Percentiles rank a stretch among this genome's conserved stretches.
phyloP scores from a whole-genome alignment of 2,113 vertebrate genomes.

The Tachuris rubrigastra region DNA sequence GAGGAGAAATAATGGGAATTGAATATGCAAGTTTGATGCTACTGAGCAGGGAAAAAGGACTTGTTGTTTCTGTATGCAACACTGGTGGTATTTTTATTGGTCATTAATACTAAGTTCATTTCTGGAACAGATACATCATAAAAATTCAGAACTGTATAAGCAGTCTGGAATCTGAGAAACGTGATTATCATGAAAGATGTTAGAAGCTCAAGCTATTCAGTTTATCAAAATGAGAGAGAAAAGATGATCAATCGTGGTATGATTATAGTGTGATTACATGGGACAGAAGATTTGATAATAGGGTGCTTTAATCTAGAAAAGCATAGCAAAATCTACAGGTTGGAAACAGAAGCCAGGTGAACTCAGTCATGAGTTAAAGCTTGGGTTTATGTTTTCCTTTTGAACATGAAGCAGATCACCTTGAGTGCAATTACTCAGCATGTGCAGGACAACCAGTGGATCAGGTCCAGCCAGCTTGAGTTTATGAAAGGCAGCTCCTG shows the following conservation, averaged over 20 bases:
- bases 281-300: neutral
- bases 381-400: neutral
- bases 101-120: neutral
- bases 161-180: neutral
- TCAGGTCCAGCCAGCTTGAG: neutral
- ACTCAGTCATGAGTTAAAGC: neutral
- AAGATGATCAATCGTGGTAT: neutral
- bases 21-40: neutral
- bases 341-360: neutral
- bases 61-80: neutral
- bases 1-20: slow-evolving; percentile 14
- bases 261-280: neutral
- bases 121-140: neutral
- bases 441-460: neutral
- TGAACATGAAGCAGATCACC: neutral
- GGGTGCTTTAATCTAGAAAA: neutral
- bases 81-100: neutral
- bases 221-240: neutral
- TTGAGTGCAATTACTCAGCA: neutral
- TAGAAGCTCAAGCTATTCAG: neutral
- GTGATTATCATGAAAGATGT: neutral
- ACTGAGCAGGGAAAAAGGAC: neutral
- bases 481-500: neutral
- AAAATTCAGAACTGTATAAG: neutral
- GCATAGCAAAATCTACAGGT: neutral